These are phyloP conservation scores for Leptopilina boulardi DNA, from an alignment of 1,140 invertebrate genomes.

Conservation along the genomic window DNA sequence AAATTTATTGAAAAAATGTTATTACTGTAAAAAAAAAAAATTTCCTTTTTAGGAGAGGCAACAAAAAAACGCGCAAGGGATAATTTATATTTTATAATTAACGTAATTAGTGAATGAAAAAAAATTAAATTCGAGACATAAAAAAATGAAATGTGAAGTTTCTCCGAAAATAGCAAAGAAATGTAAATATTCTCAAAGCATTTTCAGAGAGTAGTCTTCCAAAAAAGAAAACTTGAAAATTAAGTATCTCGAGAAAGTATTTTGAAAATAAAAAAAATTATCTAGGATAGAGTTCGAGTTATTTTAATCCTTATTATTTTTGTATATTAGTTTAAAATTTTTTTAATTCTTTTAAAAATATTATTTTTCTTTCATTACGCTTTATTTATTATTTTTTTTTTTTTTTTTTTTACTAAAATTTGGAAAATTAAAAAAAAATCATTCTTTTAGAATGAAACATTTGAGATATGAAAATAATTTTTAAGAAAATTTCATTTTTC, in stretches of 20 bases:
- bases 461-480: background rate
- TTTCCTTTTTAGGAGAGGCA: background rate
- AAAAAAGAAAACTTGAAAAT: background rate
- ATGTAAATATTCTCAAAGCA: background rate
- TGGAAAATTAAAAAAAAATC: background rate
- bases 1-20: too few species aligned
- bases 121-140: background rate
- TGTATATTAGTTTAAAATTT: background rate
- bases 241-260: slow-evolving; percentile 1
- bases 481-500: background rate
- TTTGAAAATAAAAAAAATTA: background rate
- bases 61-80: background rate
- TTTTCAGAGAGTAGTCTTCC: background rate
- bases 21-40: background rate
- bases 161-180: background rate
- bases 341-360: background rate
- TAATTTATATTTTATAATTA: slow-evolving; percentile 8
- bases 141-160: background rate
- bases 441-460: background rate
- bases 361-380: background rate
- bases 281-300: background rate
- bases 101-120: background rate
- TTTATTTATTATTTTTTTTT: background rate
- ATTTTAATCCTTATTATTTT: too few species aligned
- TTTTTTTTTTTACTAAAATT: background rate